A percentile compares a stretch with the other conserved stretches of the same genome.
Conservation (phyloP, 2,888 invertebrate species). For the Beris morrisii region DNA sequence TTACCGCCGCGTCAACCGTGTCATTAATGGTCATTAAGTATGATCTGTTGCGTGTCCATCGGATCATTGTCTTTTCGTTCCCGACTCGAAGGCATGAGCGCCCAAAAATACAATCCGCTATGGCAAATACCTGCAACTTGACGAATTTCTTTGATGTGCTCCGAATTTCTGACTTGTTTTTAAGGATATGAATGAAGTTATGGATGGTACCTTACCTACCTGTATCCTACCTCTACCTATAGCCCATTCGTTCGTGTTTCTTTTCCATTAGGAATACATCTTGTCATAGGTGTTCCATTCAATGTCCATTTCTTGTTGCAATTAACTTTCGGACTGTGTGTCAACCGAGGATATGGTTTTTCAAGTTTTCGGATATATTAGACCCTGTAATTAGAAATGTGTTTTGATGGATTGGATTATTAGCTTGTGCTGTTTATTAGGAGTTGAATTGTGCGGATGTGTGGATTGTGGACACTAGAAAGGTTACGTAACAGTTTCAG, state of each 20-base stretch:
- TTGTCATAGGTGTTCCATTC: too few relatives aligned
- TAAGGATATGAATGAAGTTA: too few relatives aligned
- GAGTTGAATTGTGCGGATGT: slow-evolving; percentile 23
- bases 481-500: too few relatives aligned
- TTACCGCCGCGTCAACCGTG: slow-evolving; percentile 44
- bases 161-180: slow-evolving; percentile 35
- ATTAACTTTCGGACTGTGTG: too few relatives aligned
- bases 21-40: slow-evolving; percentile 45
- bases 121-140: slow-evolving; percentile 20
- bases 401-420: slow-evolving; percentile 22
- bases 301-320: too few relatives aligned
- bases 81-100: slow-evolving; percentile 8
- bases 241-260: too few relatives aligned
- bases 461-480: slow-evolving; percentile 14
- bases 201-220: too few relatives aligned
- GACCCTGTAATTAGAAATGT: slow-evolving; percentile 25
- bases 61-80: slow-evolving; percentile 33
- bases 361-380: too few relatives aligned
- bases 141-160: slow-evolving; percentile 34
- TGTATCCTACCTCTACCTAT: too few relatives aligned
- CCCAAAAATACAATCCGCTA: slow-evolving; percentile 18
- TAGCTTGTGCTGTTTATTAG: slow-evolving; percentile 20
- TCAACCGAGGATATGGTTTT: too few relatives aligned
- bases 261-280: too few relatives aligned
- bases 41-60: slow-evolving; percentile 34